Evolutionary conservation across 2,888 invertebrate genomes (phyloP).

Genomic region (Argyresthia albistria): DNA sequence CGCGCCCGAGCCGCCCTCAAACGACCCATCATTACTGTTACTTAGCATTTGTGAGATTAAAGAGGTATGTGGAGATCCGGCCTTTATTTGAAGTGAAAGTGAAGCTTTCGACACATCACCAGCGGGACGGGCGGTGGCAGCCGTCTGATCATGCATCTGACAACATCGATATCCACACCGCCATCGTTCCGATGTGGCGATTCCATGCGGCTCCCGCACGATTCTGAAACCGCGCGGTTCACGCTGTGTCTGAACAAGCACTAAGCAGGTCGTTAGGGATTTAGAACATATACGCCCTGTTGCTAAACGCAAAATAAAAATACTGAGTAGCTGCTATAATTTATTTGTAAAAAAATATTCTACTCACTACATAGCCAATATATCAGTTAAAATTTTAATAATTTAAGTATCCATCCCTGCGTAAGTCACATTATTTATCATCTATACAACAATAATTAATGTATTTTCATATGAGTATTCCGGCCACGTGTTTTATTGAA

Average conservation of each 20-base stretch:
- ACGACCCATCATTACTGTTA: slow-evolving; percentile 61
- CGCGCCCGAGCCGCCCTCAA: slow-evolving; percentile 77
- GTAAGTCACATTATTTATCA: slow-evolving; percentile 73
- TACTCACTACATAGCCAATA: slow-evolving; percentile 79
- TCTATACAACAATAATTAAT: slow-evolving; percentile 70
- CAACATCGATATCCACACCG: too few relatives aligned
- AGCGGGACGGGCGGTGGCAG: too few relatives aligned
- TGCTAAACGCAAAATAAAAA: slow-evolving; percentile 1
- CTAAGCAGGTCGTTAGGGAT: too few relatives aligned
- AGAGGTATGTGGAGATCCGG: too few relatives aligned
- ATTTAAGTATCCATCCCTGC: slow-evolving; percentile 75
- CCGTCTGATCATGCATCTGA: too few relatives aligned
- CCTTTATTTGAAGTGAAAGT: too few relatives aligned
- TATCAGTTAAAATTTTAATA: slow-evolving; percentile 73
- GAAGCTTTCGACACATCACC: too few relatives aligned
- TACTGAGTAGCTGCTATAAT: slow-evolving; percentile 65
- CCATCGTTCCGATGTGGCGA: too few relatives aligned
- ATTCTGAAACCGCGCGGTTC: too few relatives aligned
- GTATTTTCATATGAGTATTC: slow-evolving; percentile 61
- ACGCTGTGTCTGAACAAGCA: too few relatives aligned
- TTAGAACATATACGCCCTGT: too few relatives aligned
- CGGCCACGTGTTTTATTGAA: slow-evolving; percentile 38
- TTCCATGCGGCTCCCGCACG: too few relatives aligned
- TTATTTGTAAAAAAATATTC: slow-evolving; percentile 82
- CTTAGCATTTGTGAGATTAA: slow-evolving; percentile 16